A percentile compares a stretch with the other conserved stretches of the same genome.
These are phyloP conservation scores for Delia radicum DNA, from an alignment of 1,140 invertebrate species.

Conservation along the genomic window DNA sequence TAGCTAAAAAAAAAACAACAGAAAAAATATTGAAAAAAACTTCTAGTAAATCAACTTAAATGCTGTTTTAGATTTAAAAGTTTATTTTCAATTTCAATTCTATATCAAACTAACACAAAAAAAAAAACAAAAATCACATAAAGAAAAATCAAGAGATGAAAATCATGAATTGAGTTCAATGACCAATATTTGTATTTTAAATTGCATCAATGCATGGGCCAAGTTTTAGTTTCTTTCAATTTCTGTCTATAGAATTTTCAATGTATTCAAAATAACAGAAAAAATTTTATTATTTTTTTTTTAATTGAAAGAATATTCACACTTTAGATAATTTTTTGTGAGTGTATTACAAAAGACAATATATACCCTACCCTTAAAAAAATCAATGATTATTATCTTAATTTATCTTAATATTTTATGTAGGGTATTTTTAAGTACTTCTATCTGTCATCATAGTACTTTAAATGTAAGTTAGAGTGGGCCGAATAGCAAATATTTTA, in stretches of 20 bases:
- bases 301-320: too few relatives aligned
- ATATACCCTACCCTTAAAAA: too few relatives aligned
- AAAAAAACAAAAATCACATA: background rate
- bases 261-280: background rate
- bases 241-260: background rate
- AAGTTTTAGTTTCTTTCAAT: background rate
- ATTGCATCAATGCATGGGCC: slow-evolving; percentile 23
- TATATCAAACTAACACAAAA: background rate
- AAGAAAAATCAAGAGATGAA: background rate
- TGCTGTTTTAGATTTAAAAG: background rate
- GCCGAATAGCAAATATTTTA: too few relatives aligned
- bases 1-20: background rate
- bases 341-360: too few relatives aligned
- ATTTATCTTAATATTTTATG: too few relatives aligned
- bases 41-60: background rate
- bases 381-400: too few relatives aligned
- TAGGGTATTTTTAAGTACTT: too few relatives aligned
- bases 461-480: too few relatives aligned
- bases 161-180: slow-evolving; percentile 10
- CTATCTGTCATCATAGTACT: too few relatives aligned
- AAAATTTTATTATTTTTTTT: too few relatives aligned
- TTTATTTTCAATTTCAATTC: background rate
- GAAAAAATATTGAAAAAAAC: too few relatives aligned
- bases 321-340: too few relatives aligned
- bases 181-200: slow-evolving; percentile 23